Evolutionary conservation across 1,140 invertebrate species (phyloP).

Genomic region (Brachionus paranguensis): DNA sequence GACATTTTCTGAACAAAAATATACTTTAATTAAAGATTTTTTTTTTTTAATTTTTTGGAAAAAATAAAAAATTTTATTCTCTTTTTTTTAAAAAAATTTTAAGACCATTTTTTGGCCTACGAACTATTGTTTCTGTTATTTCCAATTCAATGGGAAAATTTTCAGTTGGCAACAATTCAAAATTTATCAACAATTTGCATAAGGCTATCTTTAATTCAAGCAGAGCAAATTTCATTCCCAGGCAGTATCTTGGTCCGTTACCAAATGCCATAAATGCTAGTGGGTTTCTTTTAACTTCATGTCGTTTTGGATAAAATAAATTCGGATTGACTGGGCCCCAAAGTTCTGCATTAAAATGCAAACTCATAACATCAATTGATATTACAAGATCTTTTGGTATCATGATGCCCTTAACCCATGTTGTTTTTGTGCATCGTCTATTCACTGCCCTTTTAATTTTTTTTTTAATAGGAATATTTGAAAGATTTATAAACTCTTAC

Average conservation of each 20-base stretch:
- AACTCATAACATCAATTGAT: constrained; percentile 48
- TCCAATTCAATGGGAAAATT: constrained; percentile 39
- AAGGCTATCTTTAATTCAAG: constrained; percentile 49
- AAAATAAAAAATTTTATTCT: neutral
- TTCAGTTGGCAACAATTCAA: constrained; percentile 38
- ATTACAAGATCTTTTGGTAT: constrained; percentile 51
- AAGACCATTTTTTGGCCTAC: neutral
- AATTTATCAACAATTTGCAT: constrained; percentile 7
- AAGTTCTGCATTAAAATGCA: constrained; percentile 49
- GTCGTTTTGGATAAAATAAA: constrained; percentile 49
- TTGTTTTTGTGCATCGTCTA: constrained; percentile 45
- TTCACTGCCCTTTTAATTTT: constrained; percentile 44
- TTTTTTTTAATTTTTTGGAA: neutral
- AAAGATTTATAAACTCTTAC: neutral
- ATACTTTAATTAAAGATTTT: neutral
- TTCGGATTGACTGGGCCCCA: constrained; percentile 48
- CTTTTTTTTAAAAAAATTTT: constrained; percentile 40
- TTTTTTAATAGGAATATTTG: neutral
- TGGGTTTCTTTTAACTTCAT: constrained; percentile 43
- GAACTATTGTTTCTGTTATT: constrained; percentile 25
- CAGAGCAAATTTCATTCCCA: constrained; percentile 52
- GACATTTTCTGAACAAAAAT: neutral
- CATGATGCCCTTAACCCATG: constrained; percentile 45
- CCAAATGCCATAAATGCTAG: constrained; percentile 51
- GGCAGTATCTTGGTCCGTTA: constrained; percentile 53